These are phyloP conservation scores for Drosophila paracracens DNA, from an alignment of 2,888 invertebrate species.

Conservation along the genomic window DNA sequence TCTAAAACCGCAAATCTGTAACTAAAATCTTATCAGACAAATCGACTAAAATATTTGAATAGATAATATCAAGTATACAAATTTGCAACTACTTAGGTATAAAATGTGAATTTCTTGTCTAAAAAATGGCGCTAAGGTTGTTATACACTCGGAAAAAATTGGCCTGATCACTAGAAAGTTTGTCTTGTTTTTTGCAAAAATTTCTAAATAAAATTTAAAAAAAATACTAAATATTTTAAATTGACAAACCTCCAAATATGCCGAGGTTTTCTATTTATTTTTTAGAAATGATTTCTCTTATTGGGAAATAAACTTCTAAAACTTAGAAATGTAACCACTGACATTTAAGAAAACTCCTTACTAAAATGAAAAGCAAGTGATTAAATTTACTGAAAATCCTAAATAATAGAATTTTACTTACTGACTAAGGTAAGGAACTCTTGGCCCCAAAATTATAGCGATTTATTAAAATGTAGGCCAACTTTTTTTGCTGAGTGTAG, in stretches of 20 bases:
- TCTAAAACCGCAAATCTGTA: conserved; percentile 12
- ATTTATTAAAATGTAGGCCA: background rate
- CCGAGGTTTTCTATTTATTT: background rate
- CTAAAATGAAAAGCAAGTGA: background rate
- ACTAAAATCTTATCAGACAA: conserved; percentile 21
- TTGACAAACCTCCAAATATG: background rate
- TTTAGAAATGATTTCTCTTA: background rate
- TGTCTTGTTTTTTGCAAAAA: background rate
- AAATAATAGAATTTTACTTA: too few relatives aligned
- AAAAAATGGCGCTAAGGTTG: background rate
- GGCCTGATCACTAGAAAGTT: background rate
- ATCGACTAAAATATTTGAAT: conserved; percentile 5
- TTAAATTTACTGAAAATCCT: background rate
- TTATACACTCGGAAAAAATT: background rate
- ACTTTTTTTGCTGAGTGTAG: background rate
- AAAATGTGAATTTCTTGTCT: background rate
- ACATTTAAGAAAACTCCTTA: background rate
- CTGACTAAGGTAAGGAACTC: too few relatives aligned
- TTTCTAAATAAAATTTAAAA: background rate
- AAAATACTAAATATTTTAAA: too few relatives aligned
- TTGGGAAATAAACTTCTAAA: background rate
- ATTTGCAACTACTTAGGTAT: background rate
- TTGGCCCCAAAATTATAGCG: background rate
- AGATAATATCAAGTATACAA: background rate
- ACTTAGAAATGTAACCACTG: background rate